Base-by-base conservation (phyloP, 1,140 invertebrate species). In the Bombus waltoni region DNA sequence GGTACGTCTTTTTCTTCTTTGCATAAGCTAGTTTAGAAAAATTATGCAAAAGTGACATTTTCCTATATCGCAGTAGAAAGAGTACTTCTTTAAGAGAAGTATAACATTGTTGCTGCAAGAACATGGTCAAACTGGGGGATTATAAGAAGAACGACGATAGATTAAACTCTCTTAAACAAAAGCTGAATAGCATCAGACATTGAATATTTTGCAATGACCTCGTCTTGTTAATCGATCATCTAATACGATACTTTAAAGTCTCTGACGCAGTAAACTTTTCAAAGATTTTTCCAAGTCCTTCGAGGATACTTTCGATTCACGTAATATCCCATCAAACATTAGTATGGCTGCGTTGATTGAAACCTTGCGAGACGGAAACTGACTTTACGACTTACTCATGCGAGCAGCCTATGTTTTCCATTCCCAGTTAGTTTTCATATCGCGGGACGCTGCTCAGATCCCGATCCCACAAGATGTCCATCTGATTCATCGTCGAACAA, bases 401-500 rank as follows among this genome's bases (percentile, higher is more conserved):
- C 22, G 22, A 74, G 59, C 28, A 38, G 25, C 25, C 10, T 28
- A 70, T 83, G n/a, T 57, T 40, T 70, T 62, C 44, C 38, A 59
- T n/a, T 22, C 13, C 9, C 73, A 28, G 44, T 38, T 70, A 44
- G 53, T 59, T 62, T 65, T n/a, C 47, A 38, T 71, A 71, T 83
- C 59, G 71, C 6, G 38, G 22, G 22, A 15, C 3, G 13, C 76
- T 22, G 47, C 10, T 68, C 35, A 66, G 73, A 80, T 79, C 68
- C 44, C 57, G 53, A 77, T 82, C 42, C 44, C 22, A 28, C 38
- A 75, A 82, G 47, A 80, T 74, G 28, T 35, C 22, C 77, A 15
- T 47, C 53, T 70, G 83, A 78, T 77, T 83, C 83, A 86, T 89
- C 47, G 65, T 81, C 78, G 73, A 70, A 75, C 65, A 81, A 66